A percentile compares a stretch with the other conserved stretches of the same genome.
Conservation (phyloP, 2,888 invertebrate species). For the Scelioninae gen. 1 region DNA sequence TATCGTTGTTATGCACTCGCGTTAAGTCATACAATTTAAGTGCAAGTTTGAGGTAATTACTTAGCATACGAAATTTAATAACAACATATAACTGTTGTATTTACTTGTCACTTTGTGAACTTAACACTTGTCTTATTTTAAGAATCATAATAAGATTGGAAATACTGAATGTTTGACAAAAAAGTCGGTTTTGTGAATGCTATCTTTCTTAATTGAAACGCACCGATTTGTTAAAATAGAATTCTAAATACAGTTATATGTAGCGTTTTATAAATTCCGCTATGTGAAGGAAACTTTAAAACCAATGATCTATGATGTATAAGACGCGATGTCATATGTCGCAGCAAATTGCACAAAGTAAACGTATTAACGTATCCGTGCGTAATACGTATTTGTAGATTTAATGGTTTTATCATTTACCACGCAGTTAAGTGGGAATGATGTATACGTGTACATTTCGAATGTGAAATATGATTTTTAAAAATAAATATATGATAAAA, state of each 20-base stretch:
- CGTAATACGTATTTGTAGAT: conserved; percentile 51
- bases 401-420: conserved; percentile 29
- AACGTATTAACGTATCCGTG: conserved; percentile 45
- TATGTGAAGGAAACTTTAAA: conserved; percentile 5
- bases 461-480: conserved; percentile 60
- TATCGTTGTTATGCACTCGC: conserved; percentile 5
- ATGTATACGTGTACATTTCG: conserved; percentile 56
- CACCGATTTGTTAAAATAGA: no score
- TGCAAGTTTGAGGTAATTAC: conserved; percentile 15
- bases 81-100: conserved; percentile 19
- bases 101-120: background rate
- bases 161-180: background rate
- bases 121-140: background rate
- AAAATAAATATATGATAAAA: conserved; percentile 46
- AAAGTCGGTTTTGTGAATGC: background rate
- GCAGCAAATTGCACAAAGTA: conserved; percentile 50
- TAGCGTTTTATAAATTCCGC: conserved; percentile 13
- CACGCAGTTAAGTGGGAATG: conserved; percentile 22
- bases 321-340: conserved; percentile 23
- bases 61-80: conserved; percentile 15
- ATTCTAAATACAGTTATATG: background rate
- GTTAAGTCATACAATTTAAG: conserved; percentile 14
- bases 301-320: conserved; percentile 40
- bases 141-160: background rate
- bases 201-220: no score